Evolutionary conservation across 2,797 vertebrate species (phyloP), one percentile per base, ranked within the genome.

Genomic region (Diceros bicornis): DNA sequence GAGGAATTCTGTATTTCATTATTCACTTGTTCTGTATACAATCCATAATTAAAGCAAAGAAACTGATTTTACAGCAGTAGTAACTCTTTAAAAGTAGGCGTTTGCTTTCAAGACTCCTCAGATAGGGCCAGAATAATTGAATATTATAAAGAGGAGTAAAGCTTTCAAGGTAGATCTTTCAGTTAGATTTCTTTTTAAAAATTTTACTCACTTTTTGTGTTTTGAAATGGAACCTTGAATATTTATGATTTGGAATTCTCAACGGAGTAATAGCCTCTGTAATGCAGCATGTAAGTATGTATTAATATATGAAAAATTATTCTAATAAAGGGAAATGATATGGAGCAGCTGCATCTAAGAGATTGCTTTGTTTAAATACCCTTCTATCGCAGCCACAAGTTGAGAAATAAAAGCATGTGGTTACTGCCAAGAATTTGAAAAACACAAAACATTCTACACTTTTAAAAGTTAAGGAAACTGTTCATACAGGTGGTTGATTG

Each of bases 1-100:
- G 99, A 95, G 61, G 32, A 81, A 77, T 82, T 57, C 4, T 55
- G 0, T 13, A 69, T 97, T 97, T 95, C 68, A 95, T 94, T 92
- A 20, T 72, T 85, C 16, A 44, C 16, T 97, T 52, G 1, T 94
- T 29, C 23, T 77, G 0, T 75, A 21, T 79, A 57, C 88, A 75
- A 2, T 23, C 11, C 92, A 37, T 89, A 62, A 85, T 2, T 29
- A 68, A 83, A 89, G 78, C 79, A 95, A 94, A 85, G 21, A 92
- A 91, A 41, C 9, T 50, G 85, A 94, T 34, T 11, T 50, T 66
- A 57, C 0, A 79, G 3, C 78, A 82, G 37, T 41, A 79, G 1
- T 92, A 72, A 97, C 29, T 77, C 72, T 74, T 23, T 64, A 78
- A 94, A 97, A 95, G 1, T 41, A 69, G 2, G 1, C 18, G 2